Evolutionary conservation across 92 coral and sea anemone species (phyloP), one percentile per base, ranked within the genome.

Genomic region (Heteractis magnifica): DNA sequence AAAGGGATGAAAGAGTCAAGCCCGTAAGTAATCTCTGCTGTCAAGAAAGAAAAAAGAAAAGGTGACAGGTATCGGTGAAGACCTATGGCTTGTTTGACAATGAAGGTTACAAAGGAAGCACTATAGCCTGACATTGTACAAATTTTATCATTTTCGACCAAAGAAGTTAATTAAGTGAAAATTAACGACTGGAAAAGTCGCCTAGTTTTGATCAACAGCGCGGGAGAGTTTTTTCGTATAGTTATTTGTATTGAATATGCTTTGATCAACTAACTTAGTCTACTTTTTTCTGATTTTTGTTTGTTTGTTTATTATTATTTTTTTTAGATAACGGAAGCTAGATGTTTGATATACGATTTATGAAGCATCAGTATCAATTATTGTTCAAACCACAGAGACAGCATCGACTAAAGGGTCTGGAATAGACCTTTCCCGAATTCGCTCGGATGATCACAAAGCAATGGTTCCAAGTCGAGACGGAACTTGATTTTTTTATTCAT

Each of bases 51-150:
- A 55, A 15, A 65, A 51, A 49, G 68, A 55, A n/a, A 26, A 52
- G 14, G 4, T 82, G 86, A 71, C 86, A 82, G 56, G 16, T 75
- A 23, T 75, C 56, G 12, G 56, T 53, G 56, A 53, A 53, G 56
- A 53, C 56, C 73, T 7, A 68, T 6, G 73, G 8, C 19, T 71
- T 70, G 84, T 48, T 65, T 56, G 75, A 1, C 75, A 62, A 80
- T 51, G 50, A 68, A 68, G 49, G 73, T 68, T 26, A 68, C 8
- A 20, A 18, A 26, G 20, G 73, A 48, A 1, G 26, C 6, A 48
- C 19, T 62, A 18, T 13, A 3, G 18, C 18, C 16, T 2, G 26
- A 68, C 73, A 68, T 20, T 26, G 10, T 68, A 0, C 49, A 20
- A 68, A 19, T 10, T 64, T 64, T 64, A 14, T 8, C 4, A 7